Evolutionary conservation across 1,140 invertebrate species (phyloP).

Genomic region (Diachasmimorpha longicaudata): DNA sequence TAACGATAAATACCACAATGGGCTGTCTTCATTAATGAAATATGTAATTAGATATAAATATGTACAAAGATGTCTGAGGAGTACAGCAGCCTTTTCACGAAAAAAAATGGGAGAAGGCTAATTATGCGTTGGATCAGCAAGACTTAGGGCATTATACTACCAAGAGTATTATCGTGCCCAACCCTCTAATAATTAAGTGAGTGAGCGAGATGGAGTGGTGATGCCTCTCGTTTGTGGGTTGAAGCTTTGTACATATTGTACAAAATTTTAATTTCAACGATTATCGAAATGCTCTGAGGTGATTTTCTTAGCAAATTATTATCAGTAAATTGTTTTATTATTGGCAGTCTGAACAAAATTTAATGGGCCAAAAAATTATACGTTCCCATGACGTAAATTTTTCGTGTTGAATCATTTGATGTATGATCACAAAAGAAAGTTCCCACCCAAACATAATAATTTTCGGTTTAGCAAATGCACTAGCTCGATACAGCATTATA

Average conservation of each 20-base stretch:
- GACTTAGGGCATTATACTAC: constrained; percentile 64
- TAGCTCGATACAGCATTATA: too few species aligned
- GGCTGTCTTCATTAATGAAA: constrained; percentile 21
- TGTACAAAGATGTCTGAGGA: constrained; percentile 52
- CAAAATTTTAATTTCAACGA: constrained; percentile 36
- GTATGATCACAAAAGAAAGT: too few species aligned
- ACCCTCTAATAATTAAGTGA: constrained; percentile 63
- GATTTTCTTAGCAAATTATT: too few species aligned
- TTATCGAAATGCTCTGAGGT: background rate
- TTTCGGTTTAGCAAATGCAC: too few species aligned
- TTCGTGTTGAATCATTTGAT: too few species aligned
- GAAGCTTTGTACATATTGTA: constrained; percentile 59
- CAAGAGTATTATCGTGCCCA: constrained; percentile 64
- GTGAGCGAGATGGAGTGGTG: constrained; percentile 51
- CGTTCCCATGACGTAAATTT: too few species aligned
- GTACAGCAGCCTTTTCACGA: constrained; percentile 52
- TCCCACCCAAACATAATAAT: too few species aligned
- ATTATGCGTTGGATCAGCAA: constrained; percentile 60
- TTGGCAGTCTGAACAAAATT: too few species aligned
- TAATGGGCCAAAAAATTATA: too few species aligned
- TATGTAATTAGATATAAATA: constrained; percentile 35
- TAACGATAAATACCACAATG: constrained; percentile 15
- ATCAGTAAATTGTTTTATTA: too few species aligned
- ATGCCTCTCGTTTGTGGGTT: constrained; percentile 62
- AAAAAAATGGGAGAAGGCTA: constrained; percentile 40